Conservation (phyloP, 2,797 vertebrate species). For the Hydrolagus colliei region DNA sequence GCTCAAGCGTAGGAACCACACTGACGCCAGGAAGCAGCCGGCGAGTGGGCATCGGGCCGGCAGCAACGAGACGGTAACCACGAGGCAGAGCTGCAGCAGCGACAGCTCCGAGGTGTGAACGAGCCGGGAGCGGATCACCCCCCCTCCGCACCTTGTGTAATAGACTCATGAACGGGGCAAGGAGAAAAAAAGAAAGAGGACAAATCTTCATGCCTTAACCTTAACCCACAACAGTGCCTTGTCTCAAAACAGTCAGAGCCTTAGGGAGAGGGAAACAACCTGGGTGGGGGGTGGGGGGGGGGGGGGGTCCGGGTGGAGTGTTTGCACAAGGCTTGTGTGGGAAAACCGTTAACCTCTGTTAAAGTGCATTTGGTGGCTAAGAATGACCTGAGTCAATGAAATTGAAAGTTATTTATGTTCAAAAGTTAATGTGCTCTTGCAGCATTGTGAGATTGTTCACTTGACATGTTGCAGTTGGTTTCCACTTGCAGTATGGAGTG, state of each 20-base stretch:
- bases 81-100: slow-evolving; percentile 40
- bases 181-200: slow-evolving; percentile 46
- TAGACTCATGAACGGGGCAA: no score
- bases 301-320: no score
- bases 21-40: slow-evolving; percentile 33
- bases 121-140: background rate
- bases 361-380: background rate
- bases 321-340: background rate
- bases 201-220: slow-evolving; percentile 53
- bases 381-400: background rate
- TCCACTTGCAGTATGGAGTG: background rate
- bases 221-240: slow-evolving; percentile 42
- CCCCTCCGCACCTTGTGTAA: no score
- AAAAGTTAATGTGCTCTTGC: slow-evolving; percentile 1
- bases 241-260: slow-evolving; percentile 49
- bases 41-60: slow-evolving; percentile 48
- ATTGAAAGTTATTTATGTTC: slow-evolving; percentile 22
- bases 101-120: slow-evolving; percentile 66
- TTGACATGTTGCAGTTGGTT: slow-evolving; percentile 1
- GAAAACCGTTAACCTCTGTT: background rate
- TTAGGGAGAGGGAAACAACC: slow-evolving; percentile 39
- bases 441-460: background rate
- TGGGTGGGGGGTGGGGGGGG: no score
- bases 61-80: slow-evolving; percentile 45
- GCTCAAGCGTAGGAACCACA: slow-evolving; percentile 47